These are phyloP conservation scores for Anabas testudineus DNA, from an alignment of 2,797 vertebrate species.

Conservation along the genomic window DNA sequence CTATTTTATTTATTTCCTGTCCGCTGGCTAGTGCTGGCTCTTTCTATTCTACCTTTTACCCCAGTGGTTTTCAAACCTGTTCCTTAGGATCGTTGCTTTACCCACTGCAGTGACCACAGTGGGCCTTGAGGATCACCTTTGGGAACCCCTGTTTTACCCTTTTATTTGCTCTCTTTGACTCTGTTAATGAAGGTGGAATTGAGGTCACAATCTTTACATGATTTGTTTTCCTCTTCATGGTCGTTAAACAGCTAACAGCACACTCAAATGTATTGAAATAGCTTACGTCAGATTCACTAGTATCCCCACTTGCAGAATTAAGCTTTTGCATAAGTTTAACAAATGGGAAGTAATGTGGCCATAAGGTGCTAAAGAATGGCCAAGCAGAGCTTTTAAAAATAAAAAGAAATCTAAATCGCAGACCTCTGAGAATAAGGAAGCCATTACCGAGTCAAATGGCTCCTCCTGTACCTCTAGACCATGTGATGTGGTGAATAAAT, in stretches of 20 bases:
- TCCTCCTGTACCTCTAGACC: slow-evolving; percentile 7
- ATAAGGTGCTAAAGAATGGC: slow-evolving; percentile 29
- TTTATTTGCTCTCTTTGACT: slow-evolving; percentile 19
- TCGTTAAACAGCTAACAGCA: slow-evolving; percentile 42
- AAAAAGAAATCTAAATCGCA: slow-evolving; percentile 21
- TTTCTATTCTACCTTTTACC: not conserved
- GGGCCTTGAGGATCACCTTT: no score
- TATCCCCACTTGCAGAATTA: slow-evolving; percentile 22
- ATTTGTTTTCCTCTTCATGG: slow-evolving; percentile 39
- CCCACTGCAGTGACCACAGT: no score
- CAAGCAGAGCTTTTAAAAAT: slow-evolving; percentile 42
- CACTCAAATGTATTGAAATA: slow-evolving; percentile 35
- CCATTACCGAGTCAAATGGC: slow-evolving; percentile 35
- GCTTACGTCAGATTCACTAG: slow-evolving; percentile 22
- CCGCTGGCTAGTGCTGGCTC: slow-evolving; percentile 18
- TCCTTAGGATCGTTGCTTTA: no score
- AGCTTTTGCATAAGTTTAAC: slow-evolving; percentile 32
- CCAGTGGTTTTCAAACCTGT: no score
- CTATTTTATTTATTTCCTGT: slow-evolving; percentile 12
- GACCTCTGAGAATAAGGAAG: slow-evolving; percentile 23
- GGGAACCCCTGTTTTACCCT: not conserved
- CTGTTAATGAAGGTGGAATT: slow-evolving; percentile 44
- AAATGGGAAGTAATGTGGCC: slow-evolving; percentile 30
- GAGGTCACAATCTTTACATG: slow-evolving; percentile 33
- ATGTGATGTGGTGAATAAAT: slow-evolving; percentile 44